Base-by-base conservation (phyloP, 2,888 invertebrate species). In the Isotomurus palustris region DNA sequence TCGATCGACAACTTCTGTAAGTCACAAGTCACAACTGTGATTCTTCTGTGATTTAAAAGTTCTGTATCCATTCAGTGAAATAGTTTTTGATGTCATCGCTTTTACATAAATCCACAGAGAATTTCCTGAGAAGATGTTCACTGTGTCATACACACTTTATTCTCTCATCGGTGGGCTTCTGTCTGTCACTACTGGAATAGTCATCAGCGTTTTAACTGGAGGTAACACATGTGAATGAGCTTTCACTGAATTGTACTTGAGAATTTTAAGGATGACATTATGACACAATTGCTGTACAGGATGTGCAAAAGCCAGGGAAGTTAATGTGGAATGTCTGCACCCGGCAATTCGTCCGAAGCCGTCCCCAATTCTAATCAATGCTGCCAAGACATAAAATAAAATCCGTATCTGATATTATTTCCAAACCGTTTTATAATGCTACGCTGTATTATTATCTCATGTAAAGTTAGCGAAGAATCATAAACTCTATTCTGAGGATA, bases 131-230 rank as follows among this genome's bases (percentile, higher is more conserved):
- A 65, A 65, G 24, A 12, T 64, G 5, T 61, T 38, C 22, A 64
- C 64, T 1, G 29, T 64, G 1, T 64, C 64, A 1, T 64, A 64
- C 45, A 55, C 59, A 12, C 53, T 65, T 3, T 65, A 65, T 28
- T 59, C 64, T 1, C 35, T 65, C 19, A 62, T 65, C 35, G 64
- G 64, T 40, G 58, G 61, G 12, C 14, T 59, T 25, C 59, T 64
- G 29, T 62, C 64, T n/a, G 62, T 62, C 8, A 22, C 41, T 3
- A 48, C 53, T 1, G 64, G 53, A 2, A 29, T 62, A 21, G 4
- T 61, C 1, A 24, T 62, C 14, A 64, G 64, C 24, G 28, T 59
- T 10, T 14, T 45, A 8, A 49, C 43, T 17, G 14, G n/a, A 2
- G 38, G 38, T 29, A 22, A 14, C 10, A 19, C 17, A 22, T 22